Conservation (phyloP, 2,113 vertebrate species). For the Procavia capensis region DNA sequence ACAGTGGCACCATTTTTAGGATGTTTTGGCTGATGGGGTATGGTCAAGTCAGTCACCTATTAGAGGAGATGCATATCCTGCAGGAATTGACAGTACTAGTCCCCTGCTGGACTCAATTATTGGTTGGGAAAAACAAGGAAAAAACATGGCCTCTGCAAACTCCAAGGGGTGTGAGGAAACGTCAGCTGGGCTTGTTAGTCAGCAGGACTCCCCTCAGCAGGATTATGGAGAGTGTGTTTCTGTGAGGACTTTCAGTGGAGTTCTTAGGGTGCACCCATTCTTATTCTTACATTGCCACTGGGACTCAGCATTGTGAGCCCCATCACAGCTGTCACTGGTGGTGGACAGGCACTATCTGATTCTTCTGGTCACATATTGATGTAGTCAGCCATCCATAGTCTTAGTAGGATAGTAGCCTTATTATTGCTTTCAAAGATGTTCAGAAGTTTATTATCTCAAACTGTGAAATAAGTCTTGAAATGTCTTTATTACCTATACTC, state of each 20-base stretch:
- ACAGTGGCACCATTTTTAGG: too few species aligned
- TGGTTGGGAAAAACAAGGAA: not conserved
- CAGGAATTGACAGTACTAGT: rapidly evolving
- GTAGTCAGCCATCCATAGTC: too few species aligned
- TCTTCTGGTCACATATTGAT: too few species aligned
- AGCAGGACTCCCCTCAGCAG: not conserved
- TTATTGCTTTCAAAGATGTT: not conserved
- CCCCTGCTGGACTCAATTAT: not conserved
- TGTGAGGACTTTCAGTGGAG: too few species aligned
- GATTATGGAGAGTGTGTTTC: not conserved
- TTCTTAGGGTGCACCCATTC: too few species aligned
- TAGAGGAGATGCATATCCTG: rapidly evolving
- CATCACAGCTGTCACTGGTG: too few species aligned
- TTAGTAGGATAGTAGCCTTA: not conserved
- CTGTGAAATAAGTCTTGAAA: not conserved
- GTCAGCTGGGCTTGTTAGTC: not conserved
- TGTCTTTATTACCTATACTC: not conserved
- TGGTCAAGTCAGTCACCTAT: too few species aligned
- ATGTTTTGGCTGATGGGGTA: rapidly evolving
- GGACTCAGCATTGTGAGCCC: too few species aligned
- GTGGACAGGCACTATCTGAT: too few species aligned
- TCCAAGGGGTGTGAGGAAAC: not conserved
- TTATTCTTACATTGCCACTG: too few species aligned
- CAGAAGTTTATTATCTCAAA: not conserved
- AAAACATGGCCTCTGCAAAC: not conserved